Base-by-base conservation (phyloP, 2,888 invertebrate genomes). In the Nomada flava region DNA sequence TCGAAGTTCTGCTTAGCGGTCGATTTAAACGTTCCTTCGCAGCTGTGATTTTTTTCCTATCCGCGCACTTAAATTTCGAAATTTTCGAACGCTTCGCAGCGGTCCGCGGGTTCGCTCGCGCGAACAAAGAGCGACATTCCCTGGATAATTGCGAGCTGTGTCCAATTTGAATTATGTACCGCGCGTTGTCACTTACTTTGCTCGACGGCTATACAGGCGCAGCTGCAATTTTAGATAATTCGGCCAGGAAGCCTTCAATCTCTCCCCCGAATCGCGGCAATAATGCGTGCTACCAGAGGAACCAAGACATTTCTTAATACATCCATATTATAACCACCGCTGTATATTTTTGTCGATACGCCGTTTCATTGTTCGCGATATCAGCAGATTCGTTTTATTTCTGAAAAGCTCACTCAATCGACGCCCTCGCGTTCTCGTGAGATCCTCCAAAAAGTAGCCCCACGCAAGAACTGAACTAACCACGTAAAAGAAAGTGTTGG, bases 121-220 rank as follows among this genome's bases (percentile, higher is more conserved):
- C 62, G 63, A 73, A 74, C 76, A 63, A 76, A 68, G 62, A 62
- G n/a, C 60, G 13, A 20, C 20, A 11, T 9, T 23, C 52, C 26
- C 53, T 20, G 42, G 55, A 63, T 78, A 78, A 78, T 78, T 78
- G 68, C 55, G 47, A 47, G 13, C 55, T 63, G 78, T 75, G 55
- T 62, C 76, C n/a, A 78, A 78, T 78, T 75, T 78, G 78, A 78
- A 52, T 76, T 62, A 76, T 71, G 26, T 29, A 29, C 53, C 55
- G 18, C 62, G 15, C 23, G 74, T 73, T 65, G 76, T 29, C 74
- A 23, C 57, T 64, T 42, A 18, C 52, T 18, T 20, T 10, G 29
- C 59, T 59, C 44, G 23, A 20, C 13, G 44, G 26, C 26, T 13
- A 53, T 18, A 26, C 36, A n/a, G 36, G 42, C 42, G 20, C 20